phyloP scores from a whole-genome alignment of 2,888 invertebrate genomes.

The Syrphus vitripennis region DNA sequence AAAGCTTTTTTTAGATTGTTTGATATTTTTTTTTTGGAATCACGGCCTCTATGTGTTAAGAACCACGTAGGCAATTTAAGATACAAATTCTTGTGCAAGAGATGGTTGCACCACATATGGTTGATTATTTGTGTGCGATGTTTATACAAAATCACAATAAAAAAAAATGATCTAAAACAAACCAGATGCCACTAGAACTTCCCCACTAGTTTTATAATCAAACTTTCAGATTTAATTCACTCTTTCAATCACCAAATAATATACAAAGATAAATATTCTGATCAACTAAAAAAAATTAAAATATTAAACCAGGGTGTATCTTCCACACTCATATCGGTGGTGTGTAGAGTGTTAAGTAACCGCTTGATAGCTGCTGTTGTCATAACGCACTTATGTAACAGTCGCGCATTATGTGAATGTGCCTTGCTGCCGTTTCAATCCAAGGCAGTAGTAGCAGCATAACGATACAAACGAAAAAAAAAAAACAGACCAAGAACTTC shows the following conservation, averaged over 20 bases:
- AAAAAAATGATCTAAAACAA: not conserved
- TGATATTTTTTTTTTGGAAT: conserved; percentile 20
- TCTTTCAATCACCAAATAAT: not conserved
- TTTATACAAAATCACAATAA: conserved; percentile 12
- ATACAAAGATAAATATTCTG: conserved; percentile 16
- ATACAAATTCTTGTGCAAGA: conserved; percentile 32
- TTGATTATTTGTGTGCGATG: conserved; percentile 5
- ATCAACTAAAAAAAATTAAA: not conserved
- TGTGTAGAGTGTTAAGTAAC: conserved; percentile 62
- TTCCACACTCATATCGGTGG: conserved; percentile 9
- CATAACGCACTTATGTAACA: conserved; percentile 75
- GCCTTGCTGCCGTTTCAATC: conserved; percentile 31
- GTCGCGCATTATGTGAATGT: conserved; percentile 72
- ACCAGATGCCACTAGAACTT: conserved; percentile 9
- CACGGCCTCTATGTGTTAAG: conserved; percentile 45
- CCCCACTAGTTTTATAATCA: conserved; percentile 7
- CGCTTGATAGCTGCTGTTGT: conserved; percentile 65
- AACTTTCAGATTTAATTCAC: not conserved
- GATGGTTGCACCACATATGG: conserved; percentile 53
- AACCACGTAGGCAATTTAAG: conserved; percentile 57
- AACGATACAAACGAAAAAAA: not conserved
- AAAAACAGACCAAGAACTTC: conserved; percentile 47
- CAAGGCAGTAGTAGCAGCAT: conserved; percentile 11
- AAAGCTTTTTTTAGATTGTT: conserved; percentile 29
- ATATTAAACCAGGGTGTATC: conserved; percentile 39